A percentile compares a stretch with the other conserved stretches of the same genome.
Conservation (phyloP, 1,140 invertebrate species). For the Stratiolaelaps scimitus region DNA sequence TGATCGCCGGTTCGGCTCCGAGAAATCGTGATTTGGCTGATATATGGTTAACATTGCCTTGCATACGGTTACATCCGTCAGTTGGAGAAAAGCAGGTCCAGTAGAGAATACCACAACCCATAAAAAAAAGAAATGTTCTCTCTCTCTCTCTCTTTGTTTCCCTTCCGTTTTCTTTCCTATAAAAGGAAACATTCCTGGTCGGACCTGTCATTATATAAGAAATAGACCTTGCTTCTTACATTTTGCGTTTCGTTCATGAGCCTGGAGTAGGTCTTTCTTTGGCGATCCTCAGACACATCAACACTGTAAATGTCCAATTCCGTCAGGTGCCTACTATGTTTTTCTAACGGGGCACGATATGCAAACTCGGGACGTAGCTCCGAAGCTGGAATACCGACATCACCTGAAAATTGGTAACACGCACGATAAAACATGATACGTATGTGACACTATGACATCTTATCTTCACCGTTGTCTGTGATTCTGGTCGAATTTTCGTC, state of each 20-base stretch:
- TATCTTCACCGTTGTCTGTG: too few relatives aligned
- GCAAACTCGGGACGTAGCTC: constrained; percentile 15
- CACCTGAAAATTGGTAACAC: background rate
- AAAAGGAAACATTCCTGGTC: constrained; percentile 19
- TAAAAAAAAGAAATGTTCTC: too few relatives aligned
- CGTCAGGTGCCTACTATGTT: background rate
- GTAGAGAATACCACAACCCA: too few relatives aligned
- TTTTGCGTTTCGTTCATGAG: background rate
- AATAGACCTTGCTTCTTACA: background rate
- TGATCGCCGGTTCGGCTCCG: too few relatives aligned
- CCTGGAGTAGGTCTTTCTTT: constrained; percentile 8
- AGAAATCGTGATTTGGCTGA: too few relatives aligned
- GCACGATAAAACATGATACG: background rate
- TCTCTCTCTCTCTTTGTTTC: too few relatives aligned
- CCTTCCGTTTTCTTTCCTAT: too few relatives aligned
- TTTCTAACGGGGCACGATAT: background rate
- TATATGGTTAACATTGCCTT: too few relatives aligned
- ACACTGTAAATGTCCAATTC: constrained; percentile 12
- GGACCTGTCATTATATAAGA: constrained; percentile 24
- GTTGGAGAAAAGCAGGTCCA: too few relatives aligned
- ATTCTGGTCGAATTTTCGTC: too few relatives aligned
- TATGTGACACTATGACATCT: too few relatives aligned
- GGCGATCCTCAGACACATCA: constrained; percentile 5
- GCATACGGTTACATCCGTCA: too few relatives aligned
- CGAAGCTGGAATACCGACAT: constrained; percentile 8